Evolutionary conservation across 2,797 vertebrate genomes (phyloP).

Genomic region (Eulemur coronatus): DNA sequence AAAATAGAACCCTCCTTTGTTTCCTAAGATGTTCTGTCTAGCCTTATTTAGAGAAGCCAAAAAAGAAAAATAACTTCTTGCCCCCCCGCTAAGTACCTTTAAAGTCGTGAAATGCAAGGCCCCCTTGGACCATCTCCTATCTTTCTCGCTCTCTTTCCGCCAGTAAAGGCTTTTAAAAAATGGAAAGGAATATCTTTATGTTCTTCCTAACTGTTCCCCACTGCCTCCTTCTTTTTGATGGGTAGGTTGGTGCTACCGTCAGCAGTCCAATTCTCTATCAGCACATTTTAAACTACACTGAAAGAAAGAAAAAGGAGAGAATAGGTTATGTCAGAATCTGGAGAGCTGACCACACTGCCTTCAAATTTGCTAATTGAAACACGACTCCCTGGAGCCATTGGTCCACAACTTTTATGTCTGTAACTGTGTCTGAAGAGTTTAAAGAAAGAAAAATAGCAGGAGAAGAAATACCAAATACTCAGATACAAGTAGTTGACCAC

Average conservation of each 20-base stretch:
- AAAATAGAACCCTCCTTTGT: slow-evolving; percentile 47
- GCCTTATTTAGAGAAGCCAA: slow-evolving; percentile 61
- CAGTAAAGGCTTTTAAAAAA: slow-evolving; percentile 74
- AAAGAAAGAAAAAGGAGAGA: slow-evolving; percentile 18
- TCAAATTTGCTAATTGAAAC: slow-evolving; percentile 51
- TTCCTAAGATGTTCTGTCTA: slow-evolving; percentile 57
- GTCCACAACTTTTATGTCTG: neutral
- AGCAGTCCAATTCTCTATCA: slow-evolving; percentile 70
- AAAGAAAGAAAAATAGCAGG: slow-evolving; percentile 22
- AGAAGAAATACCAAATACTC: slow-evolving; percentile 12
- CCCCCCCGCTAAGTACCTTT: slow-evolving; percentile 59
- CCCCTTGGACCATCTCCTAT: slow-evolving; percentile 60
- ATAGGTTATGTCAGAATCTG: neutral
- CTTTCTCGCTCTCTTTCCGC: slow-evolving; percentile 46
- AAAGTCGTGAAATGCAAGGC: slow-evolving; percentile 56
- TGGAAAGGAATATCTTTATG: slow-evolving; percentile 74
- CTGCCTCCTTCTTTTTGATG: slow-evolving; percentile 75
- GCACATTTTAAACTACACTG: slow-evolving; percentile 66
- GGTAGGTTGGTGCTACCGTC: slow-evolving; percentile 70
- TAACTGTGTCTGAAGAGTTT: slow-evolving; percentile 28
- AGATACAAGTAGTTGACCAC: neutral
- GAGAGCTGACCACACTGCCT: slow-evolving; percentile 51
- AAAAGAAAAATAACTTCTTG: slow-evolving; percentile 67
- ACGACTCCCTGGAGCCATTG: neutral
- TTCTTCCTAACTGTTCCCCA: slow-evolving; percentile 75